Conservation (phyloP, 2,113 vertebrate genomes). For the Galeopterus variegatus region DNA sequence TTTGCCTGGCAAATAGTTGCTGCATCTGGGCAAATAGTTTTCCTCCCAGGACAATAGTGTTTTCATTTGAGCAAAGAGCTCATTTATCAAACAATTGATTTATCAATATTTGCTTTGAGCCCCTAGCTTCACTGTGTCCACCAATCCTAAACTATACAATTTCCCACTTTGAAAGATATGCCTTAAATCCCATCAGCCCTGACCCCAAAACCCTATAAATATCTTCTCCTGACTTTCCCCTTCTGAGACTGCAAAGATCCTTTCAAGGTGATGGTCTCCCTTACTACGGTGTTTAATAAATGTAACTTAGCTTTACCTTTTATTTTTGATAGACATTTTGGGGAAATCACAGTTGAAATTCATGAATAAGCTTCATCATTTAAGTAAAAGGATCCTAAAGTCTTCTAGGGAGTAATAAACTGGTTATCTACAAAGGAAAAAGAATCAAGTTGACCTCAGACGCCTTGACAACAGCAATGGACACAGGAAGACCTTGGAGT, state of each 20-base stretch:
- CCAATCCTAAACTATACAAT: neutral
- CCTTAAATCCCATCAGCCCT: neutral
- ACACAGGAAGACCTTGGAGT: neutral
- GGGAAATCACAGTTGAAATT: neutral
- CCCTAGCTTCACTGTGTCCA: neutral
- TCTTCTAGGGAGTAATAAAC: neutral
- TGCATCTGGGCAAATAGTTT: constrained; percentile 13
- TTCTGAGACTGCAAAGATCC: neutral
- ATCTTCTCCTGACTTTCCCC: neutral
- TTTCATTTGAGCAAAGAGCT: constrained; percentile 12
- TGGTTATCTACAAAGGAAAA: neutral
- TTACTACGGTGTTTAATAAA: neutral
- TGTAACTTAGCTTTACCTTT: neutral
- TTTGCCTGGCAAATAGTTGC: constrained; percentile 41
- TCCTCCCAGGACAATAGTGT: neutral
- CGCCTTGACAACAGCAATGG: neutral
- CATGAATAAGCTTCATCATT: neutral
- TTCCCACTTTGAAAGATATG: neutral
- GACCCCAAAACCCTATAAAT: neutral
- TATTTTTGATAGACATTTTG: neutral
- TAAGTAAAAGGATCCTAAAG: neutral
- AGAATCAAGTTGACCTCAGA: neutral
- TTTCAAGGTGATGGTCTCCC: neutral
- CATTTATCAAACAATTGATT: neutral
- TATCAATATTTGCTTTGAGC: neutral